Percentiles rank a stretch among this genome's conserved stretches.
These are phyloP conservation scores for Spinus pinus DNA, from an alignment of 2,797 vertebrate species.

Conservation along the genomic window DNA sequence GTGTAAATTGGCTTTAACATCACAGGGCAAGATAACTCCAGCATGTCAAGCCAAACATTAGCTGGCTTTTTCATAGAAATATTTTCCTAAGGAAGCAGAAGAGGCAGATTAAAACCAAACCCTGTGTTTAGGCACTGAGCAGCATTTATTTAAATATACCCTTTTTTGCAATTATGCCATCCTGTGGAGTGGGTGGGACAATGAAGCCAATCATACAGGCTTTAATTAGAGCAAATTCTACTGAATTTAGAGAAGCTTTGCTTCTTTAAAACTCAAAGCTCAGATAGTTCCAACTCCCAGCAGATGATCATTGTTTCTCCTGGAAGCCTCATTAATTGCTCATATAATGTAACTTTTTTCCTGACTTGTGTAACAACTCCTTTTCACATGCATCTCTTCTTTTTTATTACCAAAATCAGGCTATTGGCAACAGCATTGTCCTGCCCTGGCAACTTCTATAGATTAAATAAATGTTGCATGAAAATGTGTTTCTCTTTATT, in stretches of 20 bases:
- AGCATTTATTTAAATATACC: not conserved
- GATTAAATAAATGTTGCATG: conserved; percentile 8
- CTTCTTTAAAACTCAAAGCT: not conserved
- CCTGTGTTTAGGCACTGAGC: accelerated
- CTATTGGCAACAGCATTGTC: not conserved
- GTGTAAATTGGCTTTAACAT: not conserved
- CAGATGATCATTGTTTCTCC: not conserved
- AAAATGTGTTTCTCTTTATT: not conserved
- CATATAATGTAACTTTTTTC: not conserved
- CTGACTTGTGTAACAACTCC: not conserved
- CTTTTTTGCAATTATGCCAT: not conserved
- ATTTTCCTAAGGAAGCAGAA: not conserved
- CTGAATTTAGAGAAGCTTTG: not conserved
- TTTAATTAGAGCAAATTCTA: not conserved
- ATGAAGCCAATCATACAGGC: not conserved
- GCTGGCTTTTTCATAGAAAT: not conserved
- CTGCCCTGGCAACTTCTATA: not conserved
- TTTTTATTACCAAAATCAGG: not conserved
- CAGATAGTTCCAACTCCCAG: not conserved
- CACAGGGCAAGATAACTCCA: not conserved
- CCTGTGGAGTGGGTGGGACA: not conserved
- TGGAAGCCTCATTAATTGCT: conserved; percentile 25
- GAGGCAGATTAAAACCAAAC: not conserved
- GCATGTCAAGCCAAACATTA: not conserved
- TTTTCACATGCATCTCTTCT: not conserved